Base-by-base conservation (phyloP, 2,113 vertebrate genomes). In the Leptodactylus fuscus region DNA sequence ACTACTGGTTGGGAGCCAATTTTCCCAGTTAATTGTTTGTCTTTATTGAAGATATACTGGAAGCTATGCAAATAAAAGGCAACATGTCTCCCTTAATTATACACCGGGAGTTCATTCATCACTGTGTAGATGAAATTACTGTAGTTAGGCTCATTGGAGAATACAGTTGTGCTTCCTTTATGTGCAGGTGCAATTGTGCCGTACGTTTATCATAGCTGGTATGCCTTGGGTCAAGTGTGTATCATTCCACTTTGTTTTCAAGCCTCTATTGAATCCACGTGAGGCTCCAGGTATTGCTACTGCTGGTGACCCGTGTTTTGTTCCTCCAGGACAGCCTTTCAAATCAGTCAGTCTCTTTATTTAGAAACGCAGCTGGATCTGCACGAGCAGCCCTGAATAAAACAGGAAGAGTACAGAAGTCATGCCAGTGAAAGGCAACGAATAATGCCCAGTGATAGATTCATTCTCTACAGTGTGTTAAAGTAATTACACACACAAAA, bases 351-450 rank as follows among this genome's bases (percentile, higher is more conserved):
- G 62, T 71, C 65, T 73, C 51, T 86, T 81, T 86, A 81, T 86
- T 60, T 60, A 60, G 77, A 81, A 86, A 48, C 76, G 34, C 84
- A 85, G 84, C 84, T 85, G 84, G 76, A 85, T 71, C 34, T 71
- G 76, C 76, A 71, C 55, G 48, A 71, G 38, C 44, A 85, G 76
- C 62, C 20, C 41, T 46, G n/a, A 85, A 80, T 80, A 79, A 85
- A 71, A 71, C 36, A 3, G 58, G 34, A 55, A 80, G 76, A 80
- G 80, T 80, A 48, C 84, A 58, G 36, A 49, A 71, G 69, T 60
- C 65, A 55, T 46, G 62, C 34, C 32, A 24, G 62, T 44, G 65
- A 80, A 80, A 51, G 73, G 76, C 53, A 38, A 46, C 51, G 67
- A 69, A 85, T 49, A 38, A 78, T 62, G 58, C 36, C 41, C 38